phyloP scores from a whole-genome alignment of 2,113 vertebrate species.

The Pollachius pollachius region DNA sequence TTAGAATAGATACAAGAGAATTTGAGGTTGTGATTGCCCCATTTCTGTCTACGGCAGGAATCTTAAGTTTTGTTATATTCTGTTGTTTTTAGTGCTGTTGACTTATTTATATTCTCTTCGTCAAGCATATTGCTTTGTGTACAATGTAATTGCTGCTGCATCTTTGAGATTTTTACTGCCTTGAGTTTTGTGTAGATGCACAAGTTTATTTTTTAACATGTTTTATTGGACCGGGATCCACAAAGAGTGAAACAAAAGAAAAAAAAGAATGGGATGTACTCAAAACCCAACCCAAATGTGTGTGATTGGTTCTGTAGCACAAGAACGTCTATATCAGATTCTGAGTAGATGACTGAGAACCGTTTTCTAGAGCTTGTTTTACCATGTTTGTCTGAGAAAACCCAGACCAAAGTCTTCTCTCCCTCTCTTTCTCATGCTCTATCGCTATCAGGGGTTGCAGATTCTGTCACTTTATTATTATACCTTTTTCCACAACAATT shows the following conservation, averaged over 20 bases:
- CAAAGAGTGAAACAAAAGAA: too few species aligned
- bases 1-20: conserved; percentile 55
- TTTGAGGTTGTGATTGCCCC: conserved; percentile 53
- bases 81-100: background rate
- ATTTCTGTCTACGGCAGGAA: conserved; percentile 42
- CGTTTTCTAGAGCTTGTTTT: background rate
- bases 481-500: conserved; percentile 39
- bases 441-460: conserved; percentile 42
- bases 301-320: background rate
- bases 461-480: conserved; percentile 21
- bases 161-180: background rate
- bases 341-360: conserved; percentile 13
- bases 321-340: conserved; percentile 11
- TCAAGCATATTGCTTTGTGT: background rate
- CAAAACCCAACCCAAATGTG: too few species aligned
- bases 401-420: background rate
- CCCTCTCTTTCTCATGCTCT: conserved; percentile 32
- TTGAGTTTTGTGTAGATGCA: background rate
- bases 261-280: too few species aligned
- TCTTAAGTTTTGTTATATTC: conserved; percentile 22
- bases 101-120: background rate
- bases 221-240: background rate
- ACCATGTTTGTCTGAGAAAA: background rate
- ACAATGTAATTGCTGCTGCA: too few species aligned
- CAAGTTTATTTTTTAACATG: background rate